Conservation (phyloP, 2,113 vertebrate species). For the Nannobrachium achirus region DNA sequence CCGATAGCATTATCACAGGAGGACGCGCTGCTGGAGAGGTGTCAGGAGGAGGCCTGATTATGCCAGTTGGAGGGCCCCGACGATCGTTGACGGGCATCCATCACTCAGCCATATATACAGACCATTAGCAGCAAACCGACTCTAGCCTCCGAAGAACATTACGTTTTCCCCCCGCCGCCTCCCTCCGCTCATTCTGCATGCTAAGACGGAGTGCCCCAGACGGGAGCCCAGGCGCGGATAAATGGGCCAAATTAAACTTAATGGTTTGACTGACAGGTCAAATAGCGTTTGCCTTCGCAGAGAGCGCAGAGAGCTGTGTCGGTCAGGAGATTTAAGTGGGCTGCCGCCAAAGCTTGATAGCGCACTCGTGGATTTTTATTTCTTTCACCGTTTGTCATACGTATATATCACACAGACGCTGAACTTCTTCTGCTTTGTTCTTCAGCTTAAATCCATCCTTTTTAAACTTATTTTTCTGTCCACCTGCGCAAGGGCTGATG, state of each 20-base stretch:
- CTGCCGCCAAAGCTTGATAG: conserved; percentile 40
- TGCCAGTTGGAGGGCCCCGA: not conserved
- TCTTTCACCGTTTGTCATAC: conserved; percentile 28
- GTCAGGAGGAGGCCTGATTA: conserved; percentile 2
- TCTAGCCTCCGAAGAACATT: conserved; percentile 40
- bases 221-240: conserved; percentile 54
- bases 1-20: conserved; percentile 59
- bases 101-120: conserved; percentile 48
- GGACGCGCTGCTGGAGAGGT: conserved; percentile 1
- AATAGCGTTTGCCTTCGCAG: conserved; percentile 57
- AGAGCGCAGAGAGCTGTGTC: conserved; percentile 50
- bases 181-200: conserved; percentile 53
- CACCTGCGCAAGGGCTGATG: conserved; percentile 39
- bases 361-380: conserved; percentile 35
- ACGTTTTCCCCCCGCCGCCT: conserved; percentile 13
- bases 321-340: conserved; percentile 45
- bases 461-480: not conserved
- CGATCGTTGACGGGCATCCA: conserved; percentile 42
- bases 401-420: conserved; percentile 37
- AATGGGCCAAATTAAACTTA: conserved; percentile 72
- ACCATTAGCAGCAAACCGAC: conserved; percentile 48
- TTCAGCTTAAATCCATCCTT: not conserved
- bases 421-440: not conserved
- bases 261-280: conserved; percentile 71
- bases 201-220: conserved; percentile 51